Evolutionary conservation across 2,888 invertebrate species (phyloP).

Genomic region (Acanthopleura granulata): DNA sequence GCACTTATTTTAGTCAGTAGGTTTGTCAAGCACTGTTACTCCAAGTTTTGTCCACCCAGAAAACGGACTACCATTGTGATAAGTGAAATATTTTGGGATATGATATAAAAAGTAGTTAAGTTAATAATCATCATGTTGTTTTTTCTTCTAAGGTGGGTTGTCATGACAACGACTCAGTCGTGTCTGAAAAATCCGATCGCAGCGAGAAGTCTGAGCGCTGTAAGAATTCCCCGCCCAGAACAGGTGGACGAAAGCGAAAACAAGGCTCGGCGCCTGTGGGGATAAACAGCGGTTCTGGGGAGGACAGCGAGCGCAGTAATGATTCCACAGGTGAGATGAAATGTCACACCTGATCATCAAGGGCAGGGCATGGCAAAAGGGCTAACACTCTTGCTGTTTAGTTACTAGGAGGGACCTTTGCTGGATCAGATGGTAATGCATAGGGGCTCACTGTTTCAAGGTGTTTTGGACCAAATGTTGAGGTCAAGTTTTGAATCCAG

Average conservation of each 20-base stretch:
- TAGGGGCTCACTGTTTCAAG: too few species aligned
- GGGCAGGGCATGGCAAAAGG: too few species aligned
- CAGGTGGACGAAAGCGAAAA: conserved; percentile 40
- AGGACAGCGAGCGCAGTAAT: conserved; percentile 93
- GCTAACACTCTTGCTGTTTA: too few species aligned
- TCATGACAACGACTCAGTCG: conserved; percentile 30
- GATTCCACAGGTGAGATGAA: conserved; percentile 67
- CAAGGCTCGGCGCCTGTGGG: conserved; percentile 35
- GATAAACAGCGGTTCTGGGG: conserved; percentile 89
- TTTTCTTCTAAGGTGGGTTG: conserved; percentile 13
- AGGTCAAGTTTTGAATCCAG: too few species aligned
- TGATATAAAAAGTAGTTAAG: too few species aligned
- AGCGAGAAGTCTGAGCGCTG: conserved; percentile 35
- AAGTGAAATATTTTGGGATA: too few species aligned
- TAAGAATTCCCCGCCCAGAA: conserved; percentile 29
- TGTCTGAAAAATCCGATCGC: conserved; percentile 42
- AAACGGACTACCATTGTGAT: too few species aligned
- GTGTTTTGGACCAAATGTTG: too few species aligned
- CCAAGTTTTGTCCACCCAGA: too few species aligned
- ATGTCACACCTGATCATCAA: too few species aligned
- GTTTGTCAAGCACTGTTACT: too few species aligned
- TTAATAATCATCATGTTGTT: neutral
- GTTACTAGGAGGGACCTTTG: neutral
- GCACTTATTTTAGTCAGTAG: too few species aligned
- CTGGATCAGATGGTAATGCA: neutral